These are phyloP conservation scores for Pachypanchax playfairii DNA, from an alignment of 2,113 vertebrate species.

Conservation along the genomic window DNA sequence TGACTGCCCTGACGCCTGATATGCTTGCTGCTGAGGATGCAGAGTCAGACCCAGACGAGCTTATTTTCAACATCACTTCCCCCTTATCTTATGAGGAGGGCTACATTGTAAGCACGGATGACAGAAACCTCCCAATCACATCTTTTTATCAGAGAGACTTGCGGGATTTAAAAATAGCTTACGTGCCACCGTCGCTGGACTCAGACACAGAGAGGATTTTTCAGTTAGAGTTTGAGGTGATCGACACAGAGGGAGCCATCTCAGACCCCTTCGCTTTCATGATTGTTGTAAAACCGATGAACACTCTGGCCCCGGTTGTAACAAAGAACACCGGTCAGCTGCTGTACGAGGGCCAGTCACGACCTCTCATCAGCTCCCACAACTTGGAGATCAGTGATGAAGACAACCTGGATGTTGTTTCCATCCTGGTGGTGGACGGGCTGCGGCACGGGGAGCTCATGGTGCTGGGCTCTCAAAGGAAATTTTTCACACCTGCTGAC, in stretches of 20 bases:
- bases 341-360: conserved; percentile 92
- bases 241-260: conserved; percentile 89
- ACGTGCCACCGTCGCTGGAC: conserved; percentile 88
- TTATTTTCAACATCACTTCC: conserved; percentile 94
- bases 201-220: conserved; percentile 89
- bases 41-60: conserved; percentile 82
- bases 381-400: conserved; percentile 92
- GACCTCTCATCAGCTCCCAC: conserved; percentile 83
- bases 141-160: conserved; percentile 92
- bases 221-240: conserved; percentile 89
- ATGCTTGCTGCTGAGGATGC: conserved; percentile 91
- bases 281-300: conserved; percentile 96
- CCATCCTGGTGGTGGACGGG: conserved; percentile 86
- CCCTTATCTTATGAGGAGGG: conserved; percentile 88
- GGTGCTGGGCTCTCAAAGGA: conserved; percentile 80
- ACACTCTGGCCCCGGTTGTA: conserved; percentile 89
- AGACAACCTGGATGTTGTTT: conserved; percentile 86
- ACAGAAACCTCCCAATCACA: conserved; percentile 89
- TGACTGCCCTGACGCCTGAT: conserved; percentile 91
- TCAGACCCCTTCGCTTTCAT: conserved; percentile 94
- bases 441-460: conserved; percentile 87
- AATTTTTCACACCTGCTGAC: conserved; percentile 85
- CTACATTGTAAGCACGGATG: conserved; percentile 93
- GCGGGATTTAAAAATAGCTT: conserved; percentile 89
- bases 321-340: conserved; percentile 91